Evolutionary conservation across 1,140 invertebrate species (phyloP).

Genomic region (Drosophila virilis): DNA sequence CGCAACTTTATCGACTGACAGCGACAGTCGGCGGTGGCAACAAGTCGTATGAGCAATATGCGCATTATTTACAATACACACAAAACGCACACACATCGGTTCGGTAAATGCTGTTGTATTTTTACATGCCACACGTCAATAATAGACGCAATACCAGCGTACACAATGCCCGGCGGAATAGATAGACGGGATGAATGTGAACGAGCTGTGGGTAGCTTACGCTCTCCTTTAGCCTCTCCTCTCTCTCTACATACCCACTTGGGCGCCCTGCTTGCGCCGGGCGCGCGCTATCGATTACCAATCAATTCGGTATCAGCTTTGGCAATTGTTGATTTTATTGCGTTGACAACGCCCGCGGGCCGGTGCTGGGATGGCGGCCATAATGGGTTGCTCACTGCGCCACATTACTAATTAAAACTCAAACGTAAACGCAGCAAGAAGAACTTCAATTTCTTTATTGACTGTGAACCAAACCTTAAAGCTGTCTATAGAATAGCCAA

Average conservation of each 20-base stretch:
- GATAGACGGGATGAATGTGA: constrained; percentile 6
- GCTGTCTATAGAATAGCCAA: too few relatives aligned
- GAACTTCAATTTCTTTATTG: too few relatives aligned
- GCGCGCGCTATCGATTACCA: constrained; percentile 66
- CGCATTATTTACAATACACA: constrained; percentile 67
- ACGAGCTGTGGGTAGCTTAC: constrained; percentile 23
- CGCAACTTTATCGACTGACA: constrained; percentile 1
- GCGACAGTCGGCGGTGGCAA: constrained; percentile 40
- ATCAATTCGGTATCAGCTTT: constrained; percentile 60
- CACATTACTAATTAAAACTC: constrained; percentile 8
- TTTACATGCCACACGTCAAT: constrained; percentile 67
- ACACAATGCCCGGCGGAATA: constrained; percentile 9
- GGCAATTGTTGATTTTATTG: constrained; percentile 68
- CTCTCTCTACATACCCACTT: neutral
- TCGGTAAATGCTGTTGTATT: constrained; percentile 61
- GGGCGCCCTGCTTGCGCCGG: constrained; percentile 12
- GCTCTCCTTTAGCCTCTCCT: neutral
- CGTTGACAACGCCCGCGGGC: constrained; percentile 38
- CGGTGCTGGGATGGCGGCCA: too few relatives aligned
- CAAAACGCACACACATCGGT: constrained; percentile 50
- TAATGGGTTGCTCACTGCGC: neutral
- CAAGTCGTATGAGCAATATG: constrained; percentile 71
- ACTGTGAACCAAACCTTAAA: too few relatives aligned
- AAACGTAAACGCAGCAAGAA: constrained; percentile 29
- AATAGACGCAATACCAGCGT: constrained; percentile 26